Conservation (phyloP, 2,888 invertebrate species). For the Archips crataeganus region DNA sequence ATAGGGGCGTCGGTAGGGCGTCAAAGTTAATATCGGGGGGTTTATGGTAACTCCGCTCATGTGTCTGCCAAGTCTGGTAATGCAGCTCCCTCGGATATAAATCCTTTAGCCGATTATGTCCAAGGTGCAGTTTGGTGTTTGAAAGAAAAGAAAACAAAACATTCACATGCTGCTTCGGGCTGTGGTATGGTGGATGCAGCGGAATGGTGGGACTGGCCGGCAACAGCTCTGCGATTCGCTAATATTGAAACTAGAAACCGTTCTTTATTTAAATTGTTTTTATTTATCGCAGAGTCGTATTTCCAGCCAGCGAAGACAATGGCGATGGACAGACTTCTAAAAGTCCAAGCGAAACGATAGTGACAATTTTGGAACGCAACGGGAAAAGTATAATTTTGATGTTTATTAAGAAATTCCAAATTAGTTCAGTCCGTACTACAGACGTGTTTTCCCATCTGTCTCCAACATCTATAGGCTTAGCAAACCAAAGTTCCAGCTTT, state of each 20-base stretch:
- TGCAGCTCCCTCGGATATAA: conserved; percentile 85
- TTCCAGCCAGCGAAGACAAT: conserved; percentile 64
- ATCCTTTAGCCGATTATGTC: conserved; percentile 83
- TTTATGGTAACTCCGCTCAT: conserved; percentile 86
- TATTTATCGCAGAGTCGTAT: conserved; percentile 56
- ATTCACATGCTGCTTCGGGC: conserved; percentile 85
- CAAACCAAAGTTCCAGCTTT: conserved; percentile 63
- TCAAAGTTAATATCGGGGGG: conserved; percentile 85
- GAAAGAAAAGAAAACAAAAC: conserved; percentile 86
- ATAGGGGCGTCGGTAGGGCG: conserved; percentile 79
- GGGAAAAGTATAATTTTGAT: conserved; percentile 64
- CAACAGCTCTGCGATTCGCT: conserved; percentile 70
- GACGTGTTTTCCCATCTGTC: conserved; percentile 69
- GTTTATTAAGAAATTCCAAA: conserved; percentile 38
- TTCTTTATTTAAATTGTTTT: conserved; percentile 41
- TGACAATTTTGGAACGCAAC: conserved; percentile 63
- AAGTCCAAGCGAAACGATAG: conserved; percentile 73
- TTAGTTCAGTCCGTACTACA: conserved; percentile 55
- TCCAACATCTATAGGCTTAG: conserved; percentile 61
- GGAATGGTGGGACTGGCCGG: conserved; percentile 64
- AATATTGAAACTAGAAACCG: conserved; percentile 22
- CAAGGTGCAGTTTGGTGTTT: conserved; percentile 84
- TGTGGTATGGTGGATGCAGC: conserved; percentile 81
- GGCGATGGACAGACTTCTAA: conserved; percentile 73
- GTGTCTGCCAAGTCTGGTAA: conserved; percentile 90